These are phyloP conservation scores for Mormyrus hasselquistii DNA, from an alignment of 2,797 vertebrate genomes.

Conservation along the genomic window DNA sequence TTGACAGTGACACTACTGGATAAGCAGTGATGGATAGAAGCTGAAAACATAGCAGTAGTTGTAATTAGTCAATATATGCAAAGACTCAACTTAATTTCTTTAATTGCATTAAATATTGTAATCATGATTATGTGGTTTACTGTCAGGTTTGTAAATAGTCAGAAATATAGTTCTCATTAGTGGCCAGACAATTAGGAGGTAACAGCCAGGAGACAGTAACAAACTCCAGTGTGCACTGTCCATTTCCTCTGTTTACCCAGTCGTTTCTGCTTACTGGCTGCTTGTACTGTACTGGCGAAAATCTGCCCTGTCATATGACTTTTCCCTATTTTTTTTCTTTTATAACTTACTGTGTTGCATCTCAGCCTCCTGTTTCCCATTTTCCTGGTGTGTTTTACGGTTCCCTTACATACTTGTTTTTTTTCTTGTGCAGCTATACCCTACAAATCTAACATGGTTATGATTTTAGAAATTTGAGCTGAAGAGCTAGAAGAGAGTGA, in stretches of 20 bases:
- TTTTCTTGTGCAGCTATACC: neutral
- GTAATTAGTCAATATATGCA: neutral
- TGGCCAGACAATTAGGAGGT: neutral
- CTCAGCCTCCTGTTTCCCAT: conserved; percentile 6
- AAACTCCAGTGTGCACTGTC: neutral
- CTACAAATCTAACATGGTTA: conserved; percentile 20
- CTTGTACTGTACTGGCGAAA: neutral
- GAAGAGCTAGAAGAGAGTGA: neutral
- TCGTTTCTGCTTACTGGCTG: neutral
- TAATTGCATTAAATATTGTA: neutral
- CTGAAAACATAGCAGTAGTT: neutral
- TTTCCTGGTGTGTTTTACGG: conserved; percentile 9
- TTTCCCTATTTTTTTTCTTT: neutral
- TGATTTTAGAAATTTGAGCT: conserved; percentile 23
- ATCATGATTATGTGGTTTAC: neutral
- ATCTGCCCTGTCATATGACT: neutral
- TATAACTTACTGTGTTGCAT: neutral
- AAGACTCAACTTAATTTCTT: neutral
- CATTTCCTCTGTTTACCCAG: neutral
- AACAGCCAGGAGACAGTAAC: neutral
- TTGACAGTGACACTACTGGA: neutral
- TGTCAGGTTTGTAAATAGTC: neutral
- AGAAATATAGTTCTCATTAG: neutral
- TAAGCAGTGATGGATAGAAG: neutral
- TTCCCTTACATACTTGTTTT: neutral